phyloP scores from a whole-genome alignment of 2,797 vertebrate genomes.

The Alcedo quadribrachys region DNA sequence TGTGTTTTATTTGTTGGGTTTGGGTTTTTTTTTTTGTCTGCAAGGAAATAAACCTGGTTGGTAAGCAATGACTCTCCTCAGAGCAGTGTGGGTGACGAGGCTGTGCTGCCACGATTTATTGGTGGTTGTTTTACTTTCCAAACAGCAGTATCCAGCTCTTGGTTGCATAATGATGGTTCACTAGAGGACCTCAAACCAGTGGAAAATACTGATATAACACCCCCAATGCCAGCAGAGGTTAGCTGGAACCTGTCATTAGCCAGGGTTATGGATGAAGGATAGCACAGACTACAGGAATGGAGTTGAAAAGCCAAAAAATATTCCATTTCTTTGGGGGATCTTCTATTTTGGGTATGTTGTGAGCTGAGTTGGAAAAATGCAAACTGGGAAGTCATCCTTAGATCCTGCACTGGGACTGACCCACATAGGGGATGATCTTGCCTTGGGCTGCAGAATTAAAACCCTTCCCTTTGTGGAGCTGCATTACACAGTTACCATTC shows the following conservation, averaged over 20 bases:
- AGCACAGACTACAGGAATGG: neutral
- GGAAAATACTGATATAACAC: neutral
- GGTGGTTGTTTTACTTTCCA: neutral
- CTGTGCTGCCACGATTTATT: neutral
- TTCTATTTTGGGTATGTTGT: neutral
- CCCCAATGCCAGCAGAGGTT: neutral
- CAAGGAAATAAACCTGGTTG: neutral
- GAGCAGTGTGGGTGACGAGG: rapidly evolving
- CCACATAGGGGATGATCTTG: rapidly evolving
- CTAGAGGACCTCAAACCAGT: neutral
- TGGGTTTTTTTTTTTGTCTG: neutral
- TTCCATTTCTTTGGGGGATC: neutral
- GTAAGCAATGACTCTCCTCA: neutral
- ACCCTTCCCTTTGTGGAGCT: neutral
- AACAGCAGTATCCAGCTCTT: neutral
- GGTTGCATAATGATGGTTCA: neutral
- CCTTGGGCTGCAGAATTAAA: neutral
- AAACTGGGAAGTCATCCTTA: neutral
- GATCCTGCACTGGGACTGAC: neutral
- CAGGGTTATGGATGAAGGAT: neutral
- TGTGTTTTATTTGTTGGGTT: neutral
- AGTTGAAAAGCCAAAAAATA: neutral
- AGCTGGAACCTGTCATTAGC: neutral
- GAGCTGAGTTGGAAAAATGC: neutral
- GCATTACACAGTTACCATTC: neutral